phyloP scores from a whole-genome alignment of 2,888 invertebrate genomes.

The Pseudanteris insignis region DNA sequence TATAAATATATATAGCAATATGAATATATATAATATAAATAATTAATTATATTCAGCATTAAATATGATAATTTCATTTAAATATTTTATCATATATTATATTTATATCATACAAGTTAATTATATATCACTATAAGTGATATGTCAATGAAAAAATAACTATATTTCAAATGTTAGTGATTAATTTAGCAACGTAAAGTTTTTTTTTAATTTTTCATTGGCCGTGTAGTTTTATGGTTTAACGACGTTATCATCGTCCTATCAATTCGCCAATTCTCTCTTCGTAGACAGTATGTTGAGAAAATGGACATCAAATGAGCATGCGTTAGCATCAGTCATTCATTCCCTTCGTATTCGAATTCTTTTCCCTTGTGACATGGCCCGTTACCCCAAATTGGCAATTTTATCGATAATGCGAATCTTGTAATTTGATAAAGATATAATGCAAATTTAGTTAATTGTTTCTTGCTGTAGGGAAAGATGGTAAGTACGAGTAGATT shows the following conservation, averaged over 20 bases:
- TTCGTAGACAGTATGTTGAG: constrained; percentile 44
- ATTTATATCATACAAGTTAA: too few relatives aligned
- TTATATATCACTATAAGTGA: too few relatives aligned
- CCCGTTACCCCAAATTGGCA: constrained; percentile 60
- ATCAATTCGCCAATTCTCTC: constrained; percentile 40
- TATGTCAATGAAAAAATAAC: too few relatives aligned
- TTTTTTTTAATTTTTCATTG: too few relatives aligned
- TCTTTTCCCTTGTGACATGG: constrained; percentile 46
- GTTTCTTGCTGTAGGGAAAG: constrained; percentile 55
- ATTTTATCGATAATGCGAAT: constrained; percentile 67
- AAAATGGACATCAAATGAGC: constrained; percentile 55
- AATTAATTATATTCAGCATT: too few relatives aligned
- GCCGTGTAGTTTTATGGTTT: constrained; percentile 34
- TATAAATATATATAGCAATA: too few relatives aligned
- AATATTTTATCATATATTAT: too few relatives aligned
- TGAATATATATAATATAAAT: too few relatives aligned
- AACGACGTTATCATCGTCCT: constrained; percentile 39
- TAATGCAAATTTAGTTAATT: constrained; percentile 67
- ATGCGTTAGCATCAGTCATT: constrained; percentile 46
- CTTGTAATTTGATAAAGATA: constrained; percentile 66
- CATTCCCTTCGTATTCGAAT: constrained; percentile 46
- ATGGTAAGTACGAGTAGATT: constrained; percentile 29
- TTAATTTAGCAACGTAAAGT: too few relatives aligned
- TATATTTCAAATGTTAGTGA: too few relatives aligned
- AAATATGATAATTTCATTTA: too few relatives aligned